Conservation (phyloP, 1,140 invertebrate species). For the Brachionus plicatilis region DNA sequence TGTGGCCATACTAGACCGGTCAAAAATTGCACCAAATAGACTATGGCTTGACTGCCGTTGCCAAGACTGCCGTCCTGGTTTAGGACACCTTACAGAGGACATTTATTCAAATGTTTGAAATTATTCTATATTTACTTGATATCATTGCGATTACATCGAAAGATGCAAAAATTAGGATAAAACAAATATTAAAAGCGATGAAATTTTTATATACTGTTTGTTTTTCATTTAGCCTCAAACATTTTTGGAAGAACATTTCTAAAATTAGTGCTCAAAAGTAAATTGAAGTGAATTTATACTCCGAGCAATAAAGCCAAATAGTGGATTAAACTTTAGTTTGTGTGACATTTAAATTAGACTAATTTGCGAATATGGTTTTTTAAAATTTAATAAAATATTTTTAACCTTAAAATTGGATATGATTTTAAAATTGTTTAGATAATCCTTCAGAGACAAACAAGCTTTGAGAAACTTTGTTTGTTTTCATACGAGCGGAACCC, state of each 20-base stretch:
- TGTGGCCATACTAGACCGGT: slow-evolving; percentile 12
- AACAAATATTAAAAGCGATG: slow-evolving; percentile 15
- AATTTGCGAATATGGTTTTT: background rate
- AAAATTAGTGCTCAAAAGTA: background rate
- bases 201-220: slow-evolving; percentile 38
- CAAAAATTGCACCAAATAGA: background rate
- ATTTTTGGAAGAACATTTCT: background rate
- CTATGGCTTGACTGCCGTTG: background rate
- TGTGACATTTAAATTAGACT: background rate
- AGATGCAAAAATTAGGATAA: slow-evolving; percentile 31
- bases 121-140: background rate
- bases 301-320: background rate
- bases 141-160: slow-evolving; percentile 34
- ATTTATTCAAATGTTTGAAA: background rate
- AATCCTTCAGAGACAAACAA: background rate
- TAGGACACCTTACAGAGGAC: background rate
- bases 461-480: background rate
- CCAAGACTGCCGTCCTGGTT: slow-evolving; percentile 36
- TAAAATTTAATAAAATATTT: background rate
- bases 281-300: background rate
- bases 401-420: slow-evolving; percentile 1
- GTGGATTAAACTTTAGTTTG: background rate
- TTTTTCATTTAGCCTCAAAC: background rate
- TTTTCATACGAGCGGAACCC: background rate
- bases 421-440: background rate